Percentiles rank a stretch among this genome's conserved stretches.
Evolutionary conservation across 2,113 vertebrate genomes (phyloP).

Genomic region (Ochotona curzoniae): DNA sequence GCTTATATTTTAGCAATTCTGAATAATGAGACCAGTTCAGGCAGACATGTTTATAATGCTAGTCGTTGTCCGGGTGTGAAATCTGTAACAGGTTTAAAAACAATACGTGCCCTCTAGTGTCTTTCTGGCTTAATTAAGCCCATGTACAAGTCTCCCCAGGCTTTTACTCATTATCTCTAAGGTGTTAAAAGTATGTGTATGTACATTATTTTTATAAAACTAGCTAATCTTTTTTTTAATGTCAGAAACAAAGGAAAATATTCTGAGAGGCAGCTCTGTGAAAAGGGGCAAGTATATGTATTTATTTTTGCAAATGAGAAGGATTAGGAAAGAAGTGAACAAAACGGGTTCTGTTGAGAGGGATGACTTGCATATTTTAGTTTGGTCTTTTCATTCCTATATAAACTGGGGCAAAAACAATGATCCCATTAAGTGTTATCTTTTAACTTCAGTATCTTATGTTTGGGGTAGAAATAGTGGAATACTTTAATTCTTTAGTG

Average conservation of each 20-base stretch:
- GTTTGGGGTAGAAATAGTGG: not conserved
- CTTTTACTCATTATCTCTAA: not conserved
- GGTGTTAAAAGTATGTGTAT: not conserved
- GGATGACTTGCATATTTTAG: conserved; percentile 70
- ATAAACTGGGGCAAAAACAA: conserved; percentile 63
- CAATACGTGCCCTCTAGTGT: conserved; percentile 19
- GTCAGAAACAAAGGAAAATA: not conserved
- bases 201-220: not conserved
- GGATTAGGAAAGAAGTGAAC: conserved; percentile 41
- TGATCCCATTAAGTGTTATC: conserved; percentile 56
- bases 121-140: not conserved
- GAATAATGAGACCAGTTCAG: not conserved
- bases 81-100: not conserved
- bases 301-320: conserved; percentile 51
- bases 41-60: not conserved
- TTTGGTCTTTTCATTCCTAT: conserved; percentile 65
- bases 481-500: conserved; percentile 38
- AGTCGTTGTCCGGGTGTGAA: not conserved
- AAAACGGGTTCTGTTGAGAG: conserved; percentile 56
- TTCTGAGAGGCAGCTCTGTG: not conserved
- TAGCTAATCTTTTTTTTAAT: not conserved
- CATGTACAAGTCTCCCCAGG: not conserved
- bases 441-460: conserved; percentile 6
- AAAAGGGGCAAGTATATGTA: not conserved
- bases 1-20: not conserved